A percentile compares a stretch with the other conserved stretches of the same genome.
phyloP scores from a whole-genome alignment of 2,888 invertebrate genomes.

The Mimas tiliae region DNA sequence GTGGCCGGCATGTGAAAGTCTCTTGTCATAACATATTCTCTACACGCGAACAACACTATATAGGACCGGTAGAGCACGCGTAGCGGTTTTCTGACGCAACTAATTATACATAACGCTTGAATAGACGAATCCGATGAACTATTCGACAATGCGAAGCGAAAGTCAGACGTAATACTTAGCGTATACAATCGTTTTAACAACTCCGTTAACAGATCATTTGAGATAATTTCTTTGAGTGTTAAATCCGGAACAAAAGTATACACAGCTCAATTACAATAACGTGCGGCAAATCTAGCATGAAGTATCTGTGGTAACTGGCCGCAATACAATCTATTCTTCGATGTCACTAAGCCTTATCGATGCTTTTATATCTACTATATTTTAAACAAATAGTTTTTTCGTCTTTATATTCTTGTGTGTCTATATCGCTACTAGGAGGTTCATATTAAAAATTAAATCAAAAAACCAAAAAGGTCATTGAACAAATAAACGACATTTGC shows the following conservation, averaged over 20 bases:
- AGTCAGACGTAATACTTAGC: constrained; percentile 63
- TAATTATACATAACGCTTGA: constrained; percentile 74
- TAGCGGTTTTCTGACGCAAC: constrained; percentile 78
- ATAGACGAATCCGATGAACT: constrained; percentile 55
- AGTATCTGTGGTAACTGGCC: constrained; percentile 4
- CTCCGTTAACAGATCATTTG: constrained; percentile 22
- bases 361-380: not conserved
- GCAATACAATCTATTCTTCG: not conserved
- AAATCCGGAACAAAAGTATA: constrained; percentile 21
- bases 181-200: constrained; percentile 30
- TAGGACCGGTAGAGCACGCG: constrained; percentile 67
- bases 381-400: not conserved
- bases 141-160: constrained; percentile 60
- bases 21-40: constrained; percentile 67
- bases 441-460: not conserved
- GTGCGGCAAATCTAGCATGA: not conserved
- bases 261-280: constrained; percentile 11
- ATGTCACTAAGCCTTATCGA: not conserved
- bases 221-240: constrained; percentile 23
- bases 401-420: not conserved
- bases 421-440: not conserved
- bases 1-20: constrained; percentile 68
- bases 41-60: constrained; percentile 62
- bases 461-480: not conserved
- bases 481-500: not conserved